Evolutionary conservation across 2,888 invertebrate species (phyloP).

Genomic region (Philopedon plagiatum): DNA sequence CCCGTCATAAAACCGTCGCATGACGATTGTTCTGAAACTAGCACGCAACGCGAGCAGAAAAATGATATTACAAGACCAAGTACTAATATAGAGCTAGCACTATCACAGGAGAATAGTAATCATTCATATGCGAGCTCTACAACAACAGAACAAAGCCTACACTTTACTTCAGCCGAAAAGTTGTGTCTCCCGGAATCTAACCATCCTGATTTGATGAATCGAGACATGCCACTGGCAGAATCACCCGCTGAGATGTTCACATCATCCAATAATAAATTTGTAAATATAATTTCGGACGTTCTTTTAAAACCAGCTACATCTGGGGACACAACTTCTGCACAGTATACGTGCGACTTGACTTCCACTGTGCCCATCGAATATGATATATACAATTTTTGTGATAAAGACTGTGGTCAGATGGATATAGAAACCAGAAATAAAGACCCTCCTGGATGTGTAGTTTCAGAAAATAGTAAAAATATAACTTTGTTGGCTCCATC

Average conservation of each 20-base stretch:
- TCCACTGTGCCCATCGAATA: neutral
- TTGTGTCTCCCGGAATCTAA: no score
- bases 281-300: neutral
- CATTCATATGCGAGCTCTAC: neutral
- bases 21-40: neutral
- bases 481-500: neutral
- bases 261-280: neutral
- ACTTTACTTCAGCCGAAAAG: neutral
- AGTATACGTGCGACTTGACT: neutral
- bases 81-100: neutral
- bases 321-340: neutral
- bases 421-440: neutral
- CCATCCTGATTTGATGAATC: no score
- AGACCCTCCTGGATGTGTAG: neutral
- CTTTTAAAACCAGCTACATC: neutral
- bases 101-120: neutral
- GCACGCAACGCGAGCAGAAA: neutral
- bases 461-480: neutral
- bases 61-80: neutral
- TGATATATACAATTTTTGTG: neutral
- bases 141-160: neutral
- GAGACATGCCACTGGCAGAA: no score
- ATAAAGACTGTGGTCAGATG: neutral
- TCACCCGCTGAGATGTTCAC: no score
- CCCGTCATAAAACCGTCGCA: neutral